Conservation (phyloP, 2,888 invertebrate genomes). For the Aleiodes testaceus region DNA sequence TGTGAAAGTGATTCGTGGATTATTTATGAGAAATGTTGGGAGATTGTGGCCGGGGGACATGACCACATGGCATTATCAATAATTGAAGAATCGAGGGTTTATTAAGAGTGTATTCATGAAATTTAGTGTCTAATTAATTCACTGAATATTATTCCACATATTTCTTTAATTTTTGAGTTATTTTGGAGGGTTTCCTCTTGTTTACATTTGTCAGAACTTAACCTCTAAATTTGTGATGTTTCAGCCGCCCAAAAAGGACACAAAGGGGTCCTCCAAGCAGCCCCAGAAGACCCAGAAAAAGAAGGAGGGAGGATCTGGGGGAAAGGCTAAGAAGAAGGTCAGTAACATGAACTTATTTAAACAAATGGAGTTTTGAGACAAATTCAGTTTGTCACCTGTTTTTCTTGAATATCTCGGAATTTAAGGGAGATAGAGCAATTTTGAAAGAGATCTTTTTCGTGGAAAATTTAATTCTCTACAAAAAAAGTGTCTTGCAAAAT, state of each 20-base stretch:
- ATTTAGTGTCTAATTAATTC: not conserved
- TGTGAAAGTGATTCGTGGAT: not conserved
- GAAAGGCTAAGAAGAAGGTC: slow-evolving; percentile 97
- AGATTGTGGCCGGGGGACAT: not conserved
- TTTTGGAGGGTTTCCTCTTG: not conserved
- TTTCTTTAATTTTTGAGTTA: not conserved
- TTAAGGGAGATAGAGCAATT: too few species aligned
- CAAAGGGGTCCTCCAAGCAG: slow-evolving; percentile 92
- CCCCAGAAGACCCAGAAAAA: slow-evolving; percentile 96
- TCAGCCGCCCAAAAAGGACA: slow-evolving; percentile 95
- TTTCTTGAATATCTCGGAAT: too few species aligned
- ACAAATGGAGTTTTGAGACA: not conserved
- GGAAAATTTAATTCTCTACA: too few species aligned
- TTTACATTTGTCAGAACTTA: not conserved
- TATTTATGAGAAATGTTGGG: slow-evolving; percentile 1
- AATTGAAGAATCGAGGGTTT: not conserved
- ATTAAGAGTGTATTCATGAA: not conserved
- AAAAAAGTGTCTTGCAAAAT: too few species aligned
- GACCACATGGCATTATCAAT: slow-evolving; percentile 14
- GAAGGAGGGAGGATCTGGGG: slow-evolving; percentile 95
- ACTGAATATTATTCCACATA: not conserved
- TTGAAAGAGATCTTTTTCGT: too few species aligned
- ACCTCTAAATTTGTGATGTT: slow-evolving; percentile 58
- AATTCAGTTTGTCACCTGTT: too few species aligned
- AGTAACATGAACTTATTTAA: slow-evolving; percentile 40